phyloP scores from a whole-genome alignment of 23 tunicate species.

The Phallusia fumigata region DNA sequence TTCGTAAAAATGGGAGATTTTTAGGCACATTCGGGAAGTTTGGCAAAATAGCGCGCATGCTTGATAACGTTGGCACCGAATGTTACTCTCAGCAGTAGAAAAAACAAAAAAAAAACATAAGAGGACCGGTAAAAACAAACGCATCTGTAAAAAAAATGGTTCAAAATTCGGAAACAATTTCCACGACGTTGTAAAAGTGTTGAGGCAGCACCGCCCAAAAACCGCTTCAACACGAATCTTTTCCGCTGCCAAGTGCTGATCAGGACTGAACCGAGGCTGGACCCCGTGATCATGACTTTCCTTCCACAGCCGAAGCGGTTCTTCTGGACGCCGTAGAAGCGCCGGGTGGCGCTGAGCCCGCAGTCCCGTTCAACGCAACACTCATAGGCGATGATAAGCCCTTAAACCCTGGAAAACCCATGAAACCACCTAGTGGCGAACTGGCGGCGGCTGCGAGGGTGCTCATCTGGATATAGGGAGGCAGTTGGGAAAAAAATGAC shows the following conservation, averaged over 20 bases:
- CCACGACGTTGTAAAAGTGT: background rate
- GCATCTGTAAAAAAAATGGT: background rate
- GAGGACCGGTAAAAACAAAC: background rate
- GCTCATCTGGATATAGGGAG: conserved; percentile 29
- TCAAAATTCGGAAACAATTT: background rate
- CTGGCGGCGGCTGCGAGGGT: conserved; percentile 41
- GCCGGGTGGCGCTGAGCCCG: conserved; percentile 7
- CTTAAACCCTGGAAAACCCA: conserved; percentile 43
- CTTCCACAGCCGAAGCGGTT: conserved; percentile 55
- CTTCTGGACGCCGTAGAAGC: conserved; percentile 26
- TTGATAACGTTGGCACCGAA: background rate
- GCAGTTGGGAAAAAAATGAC: conserved; percentile 23
- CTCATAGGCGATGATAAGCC: conserved; percentile 47
- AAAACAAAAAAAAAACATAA: background rate
- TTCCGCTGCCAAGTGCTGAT: background rate
- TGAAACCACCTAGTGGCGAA: conserved; percentile 53
- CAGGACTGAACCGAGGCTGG: background rate
- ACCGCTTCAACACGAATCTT: background rate
- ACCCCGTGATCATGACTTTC: conserved; percentile 44
- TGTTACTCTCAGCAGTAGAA: background rate
- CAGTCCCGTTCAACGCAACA: conserved; percentile 22
- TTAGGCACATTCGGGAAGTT: background rate
- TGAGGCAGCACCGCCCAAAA: background rate
- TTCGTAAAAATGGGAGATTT: background rate
- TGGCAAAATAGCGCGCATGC: background rate